Evolutionary conservation across 37 sponge, comb jelly and placozoan species (phyloP).

Genomic region (Petrosia ficiformis): DNA sequence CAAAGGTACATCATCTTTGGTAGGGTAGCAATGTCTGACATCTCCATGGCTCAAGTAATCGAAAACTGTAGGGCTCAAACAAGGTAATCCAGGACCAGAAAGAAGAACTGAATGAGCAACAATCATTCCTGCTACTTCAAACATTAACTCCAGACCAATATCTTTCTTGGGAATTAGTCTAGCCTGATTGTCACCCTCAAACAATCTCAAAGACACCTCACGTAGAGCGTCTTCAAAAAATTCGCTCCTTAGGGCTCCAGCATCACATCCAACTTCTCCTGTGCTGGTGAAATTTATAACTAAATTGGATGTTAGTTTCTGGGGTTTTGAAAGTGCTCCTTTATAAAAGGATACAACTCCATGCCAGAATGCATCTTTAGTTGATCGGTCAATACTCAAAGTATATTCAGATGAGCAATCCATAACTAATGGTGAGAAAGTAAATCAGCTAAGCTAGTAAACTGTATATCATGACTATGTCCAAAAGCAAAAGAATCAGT

Average conservation of each 20-base stretch:
- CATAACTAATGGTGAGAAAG: no score
- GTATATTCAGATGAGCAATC: no score
- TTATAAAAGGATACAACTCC: conserved; percentile 36
- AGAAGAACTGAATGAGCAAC: conserved; percentile 51
- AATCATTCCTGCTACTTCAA: conserved; percentile 41
- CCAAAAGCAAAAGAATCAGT: no score
- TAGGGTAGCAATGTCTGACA: conserved; percentile 8
- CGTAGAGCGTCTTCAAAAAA: conserved; percentile 40
- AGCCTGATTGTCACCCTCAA: conserved; percentile 48
- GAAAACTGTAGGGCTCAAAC: conserved; percentile 22
- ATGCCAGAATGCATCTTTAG: conserved; percentile 14
- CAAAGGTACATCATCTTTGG: conserved; percentile 28
- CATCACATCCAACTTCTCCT: conserved; percentile 45
- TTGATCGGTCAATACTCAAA: conserved; percentile 10
- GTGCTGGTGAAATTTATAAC: conserved; percentile 14
- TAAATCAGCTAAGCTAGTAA: no score
- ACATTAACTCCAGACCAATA: conserved; percentile 7
- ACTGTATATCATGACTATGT: no score
- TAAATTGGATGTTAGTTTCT: conserved; percentile 12
- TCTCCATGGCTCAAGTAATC: background rate
- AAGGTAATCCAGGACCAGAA: conserved; percentile 26
- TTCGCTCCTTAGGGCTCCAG: conserved; percentile 40
- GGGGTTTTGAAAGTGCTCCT: conserved; percentile 14
- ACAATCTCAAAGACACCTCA: conserved; percentile 15
- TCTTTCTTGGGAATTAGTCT: conserved; percentile 36